Evolutionary conservation across 2,888 invertebrate genomes (phyloP).

Genomic region (Eilema depressum): DNA sequence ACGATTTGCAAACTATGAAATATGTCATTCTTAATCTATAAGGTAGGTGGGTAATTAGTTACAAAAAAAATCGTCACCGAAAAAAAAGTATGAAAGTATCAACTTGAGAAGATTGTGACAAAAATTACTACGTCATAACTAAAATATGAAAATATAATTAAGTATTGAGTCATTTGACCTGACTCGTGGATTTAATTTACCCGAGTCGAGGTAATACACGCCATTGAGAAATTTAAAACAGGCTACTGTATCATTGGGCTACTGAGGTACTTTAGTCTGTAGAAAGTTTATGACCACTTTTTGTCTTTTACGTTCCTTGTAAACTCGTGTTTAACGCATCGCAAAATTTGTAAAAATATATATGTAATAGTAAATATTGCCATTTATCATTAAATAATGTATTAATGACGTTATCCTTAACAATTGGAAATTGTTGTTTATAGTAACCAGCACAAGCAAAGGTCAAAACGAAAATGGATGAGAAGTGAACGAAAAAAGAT

Average conservation of each 20-base stretch:
- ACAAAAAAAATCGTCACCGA: too few species aligned
- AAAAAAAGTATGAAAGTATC: neutral
- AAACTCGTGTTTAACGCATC: neutral
- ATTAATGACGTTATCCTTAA: neutral
- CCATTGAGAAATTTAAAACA: neutral
- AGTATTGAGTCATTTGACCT: constrained; percentile 1
- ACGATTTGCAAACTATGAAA: neutral
- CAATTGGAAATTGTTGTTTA: constrained; percentile 33
- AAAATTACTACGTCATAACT: neutral
- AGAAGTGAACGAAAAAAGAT: constrained; percentile 19
- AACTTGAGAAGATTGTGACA: neutral
- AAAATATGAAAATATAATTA: neutral
- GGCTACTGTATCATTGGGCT: too few species aligned
- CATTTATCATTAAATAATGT: neutral
- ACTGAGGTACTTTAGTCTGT: neutral
- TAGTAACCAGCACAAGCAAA: constrained; percentile 18
- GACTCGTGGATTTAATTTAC: neutral
- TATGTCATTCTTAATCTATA: neutral
- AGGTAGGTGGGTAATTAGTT: neutral
- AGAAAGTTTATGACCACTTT: constrained; percentile 1
- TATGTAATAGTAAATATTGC: neutral
- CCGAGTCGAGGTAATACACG: neutral
- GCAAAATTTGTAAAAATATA: neutral
- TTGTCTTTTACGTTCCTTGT: neutral
- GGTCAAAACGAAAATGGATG: constrained; percentile 31